phyloP scores from a whole-genome alignment of 2,888 invertebrate genomes.

The Myopa testacea region DNA sequence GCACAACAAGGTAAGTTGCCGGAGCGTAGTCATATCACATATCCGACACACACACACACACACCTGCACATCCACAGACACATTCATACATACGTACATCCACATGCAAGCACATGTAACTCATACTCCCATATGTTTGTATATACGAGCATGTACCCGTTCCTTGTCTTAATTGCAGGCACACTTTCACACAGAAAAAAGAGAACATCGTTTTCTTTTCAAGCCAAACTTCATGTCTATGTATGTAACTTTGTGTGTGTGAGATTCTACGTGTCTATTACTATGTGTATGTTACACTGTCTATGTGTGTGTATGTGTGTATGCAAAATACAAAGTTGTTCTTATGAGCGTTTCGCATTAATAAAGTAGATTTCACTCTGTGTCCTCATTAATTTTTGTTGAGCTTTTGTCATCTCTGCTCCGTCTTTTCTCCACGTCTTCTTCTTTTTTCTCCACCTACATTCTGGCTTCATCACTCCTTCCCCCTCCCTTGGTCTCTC shows the following conservation, averaged over 20 bases:
- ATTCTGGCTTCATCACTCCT: not conserved
- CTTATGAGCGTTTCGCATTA: not conserved
- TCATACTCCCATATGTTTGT: not conserved
- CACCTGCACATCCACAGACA: not conserved
- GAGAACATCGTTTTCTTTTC: not conserved
- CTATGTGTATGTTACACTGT: too few relatives aligned
- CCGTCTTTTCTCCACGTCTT: not conserved
- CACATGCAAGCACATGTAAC: not conserved
- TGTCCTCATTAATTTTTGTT: not conserved
- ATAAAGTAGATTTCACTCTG: slow-evolving; percentile 21
- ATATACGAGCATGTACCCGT: not conserved
- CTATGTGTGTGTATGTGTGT: too few relatives aligned
- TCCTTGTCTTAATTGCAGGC: not conserved
- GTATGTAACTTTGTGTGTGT: too few relatives aligned
- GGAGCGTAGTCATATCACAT: not conserved
- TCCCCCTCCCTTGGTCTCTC: too few relatives aligned
- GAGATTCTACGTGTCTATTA: too few relatives aligned
- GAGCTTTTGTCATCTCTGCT: not conserved
- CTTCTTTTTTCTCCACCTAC: not conserved
- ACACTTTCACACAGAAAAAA: not conserved
- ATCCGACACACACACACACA: not conserved
- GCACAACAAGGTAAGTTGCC: slow-evolving; percentile 70
- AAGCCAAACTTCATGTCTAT: not conserved
- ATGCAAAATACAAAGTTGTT: too few relatives aligned
- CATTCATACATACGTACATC: not conserved